A percentile compares a stretch with the other conserved stretches of the same genome.
phyloP scores from a whole-genome alignment of 2,113 vertebrate species.

The Pelodiscus sinensis region DNA sequence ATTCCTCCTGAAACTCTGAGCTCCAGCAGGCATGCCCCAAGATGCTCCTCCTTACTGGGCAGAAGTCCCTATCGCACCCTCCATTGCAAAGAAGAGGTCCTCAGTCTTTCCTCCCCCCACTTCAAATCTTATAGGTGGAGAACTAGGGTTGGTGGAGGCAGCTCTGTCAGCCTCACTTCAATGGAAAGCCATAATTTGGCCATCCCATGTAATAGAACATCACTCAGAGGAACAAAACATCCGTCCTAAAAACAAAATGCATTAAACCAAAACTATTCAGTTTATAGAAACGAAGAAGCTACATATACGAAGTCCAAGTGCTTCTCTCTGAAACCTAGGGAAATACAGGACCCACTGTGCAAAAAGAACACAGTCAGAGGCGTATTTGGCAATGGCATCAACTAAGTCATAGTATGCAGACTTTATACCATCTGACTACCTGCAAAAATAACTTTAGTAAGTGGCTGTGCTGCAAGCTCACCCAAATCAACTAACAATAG shows the following conservation, averaged over 20 bases:
- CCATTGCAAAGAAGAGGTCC: no score
- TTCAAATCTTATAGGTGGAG: no score
- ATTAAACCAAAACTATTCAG: not conserved
- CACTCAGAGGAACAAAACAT: not conserved
- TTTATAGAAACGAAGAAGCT: not conserved
- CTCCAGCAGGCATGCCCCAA: no score
- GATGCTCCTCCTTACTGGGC: no score
- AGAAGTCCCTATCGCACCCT: no score
- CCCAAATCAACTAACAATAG: not conserved
- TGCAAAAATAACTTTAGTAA: not conserved
- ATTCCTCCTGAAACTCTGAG: no score
- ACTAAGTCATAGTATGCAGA: not conserved
- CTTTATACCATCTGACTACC: not conserved
- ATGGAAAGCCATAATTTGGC: no score
- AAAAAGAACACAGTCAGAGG: not conserved
- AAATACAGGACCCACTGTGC: not conserved
- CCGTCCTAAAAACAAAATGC: not conserved
- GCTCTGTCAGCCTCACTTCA: no score
- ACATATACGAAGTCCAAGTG: not conserved
- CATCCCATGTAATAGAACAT: not conserved
- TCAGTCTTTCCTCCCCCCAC: no score
- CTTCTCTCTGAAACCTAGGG: not conserved
- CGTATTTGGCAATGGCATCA: not conserved
- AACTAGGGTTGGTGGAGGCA: no score
- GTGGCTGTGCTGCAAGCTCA: not conserved